Conservation (phyloP, 2,888 invertebrate genomes). For the Anoplius nigerrimus region DNA sequence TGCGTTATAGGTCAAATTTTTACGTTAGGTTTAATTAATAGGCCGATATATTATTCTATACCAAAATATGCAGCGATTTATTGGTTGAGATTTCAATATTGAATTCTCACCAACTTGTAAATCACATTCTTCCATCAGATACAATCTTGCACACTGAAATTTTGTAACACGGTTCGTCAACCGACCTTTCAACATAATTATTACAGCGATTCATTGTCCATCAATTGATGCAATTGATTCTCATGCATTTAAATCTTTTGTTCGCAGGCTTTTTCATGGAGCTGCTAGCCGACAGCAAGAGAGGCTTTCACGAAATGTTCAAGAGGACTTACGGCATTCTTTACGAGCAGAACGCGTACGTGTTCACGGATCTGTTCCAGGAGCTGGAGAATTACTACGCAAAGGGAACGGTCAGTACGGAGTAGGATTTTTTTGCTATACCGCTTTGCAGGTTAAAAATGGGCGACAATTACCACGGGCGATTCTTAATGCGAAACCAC, state of each 20-base stretch:
- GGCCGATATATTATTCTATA: too few species aligned
- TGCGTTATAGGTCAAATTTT: too few species aligned
- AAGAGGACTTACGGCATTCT: constrained; percentile 95
- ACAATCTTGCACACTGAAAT: background rate
- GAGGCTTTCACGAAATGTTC: constrained; percentile 96
- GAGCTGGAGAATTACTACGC: constrained; percentile 93
- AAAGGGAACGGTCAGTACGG: constrained; percentile 78
- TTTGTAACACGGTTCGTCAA: background rate
- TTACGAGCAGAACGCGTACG: constrained; percentile 94
- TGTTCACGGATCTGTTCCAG: constrained; percentile 93
- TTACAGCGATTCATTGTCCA: background rate
- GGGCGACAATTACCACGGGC: too few species aligned
- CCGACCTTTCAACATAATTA: background rate
- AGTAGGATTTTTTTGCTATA: too few species aligned
- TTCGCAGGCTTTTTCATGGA: constrained; percentile 92
- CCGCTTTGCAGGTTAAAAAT: too few species aligned
- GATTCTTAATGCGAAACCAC: too few species aligned
- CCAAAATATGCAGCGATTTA: too few species aligned
- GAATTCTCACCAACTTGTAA: too few species aligned
- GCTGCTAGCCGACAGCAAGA: constrained; percentile 87
- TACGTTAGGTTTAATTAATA: too few species aligned
- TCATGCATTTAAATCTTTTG: constrained; percentile 19
- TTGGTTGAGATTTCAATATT: too few species aligned
- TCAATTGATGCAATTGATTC: background rate
- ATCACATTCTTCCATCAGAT: too few species aligned